Evolutionary conservation across 1,140 invertebrate genomes (phyloP).

Genomic region (Zaprionus vittiger): DNA sequence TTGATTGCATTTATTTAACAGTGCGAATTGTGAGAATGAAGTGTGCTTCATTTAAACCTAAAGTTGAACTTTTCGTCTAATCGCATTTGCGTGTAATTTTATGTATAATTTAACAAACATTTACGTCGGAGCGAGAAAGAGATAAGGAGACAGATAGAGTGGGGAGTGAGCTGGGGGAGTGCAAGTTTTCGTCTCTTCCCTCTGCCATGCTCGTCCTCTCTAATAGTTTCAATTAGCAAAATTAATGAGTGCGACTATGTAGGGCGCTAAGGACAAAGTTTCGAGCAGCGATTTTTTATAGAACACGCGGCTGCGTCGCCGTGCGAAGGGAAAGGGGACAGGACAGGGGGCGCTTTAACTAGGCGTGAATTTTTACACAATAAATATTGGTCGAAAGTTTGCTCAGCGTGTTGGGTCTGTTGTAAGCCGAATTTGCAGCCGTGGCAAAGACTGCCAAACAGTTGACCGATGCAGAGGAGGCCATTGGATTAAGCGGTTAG

Average conservation of each 20-base stretch:
- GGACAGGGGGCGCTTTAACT: neutral
- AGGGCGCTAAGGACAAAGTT: conserved; percentile 69
- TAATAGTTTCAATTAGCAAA: conserved; percentile 77
- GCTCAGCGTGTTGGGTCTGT: conserved; percentile 19
- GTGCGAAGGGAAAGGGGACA: no score
- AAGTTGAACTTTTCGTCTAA: conserved; percentile 48
- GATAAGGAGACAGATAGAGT: neutral
- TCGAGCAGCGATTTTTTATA: conserved; percentile 26
- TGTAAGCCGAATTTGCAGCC: conserved; percentile 16
- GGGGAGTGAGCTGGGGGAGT: neutral
- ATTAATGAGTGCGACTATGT: conserved; percentile 70
- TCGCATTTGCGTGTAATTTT: conserved; percentile 64
- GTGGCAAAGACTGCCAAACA: neutral
- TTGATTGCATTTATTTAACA: conserved; percentile 43
- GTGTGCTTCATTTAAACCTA: conserved; percentile 17
- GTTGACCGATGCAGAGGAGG: neutral
- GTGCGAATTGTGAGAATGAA: neutral
- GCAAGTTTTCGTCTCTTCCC: neutral
- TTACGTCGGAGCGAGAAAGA: neutral
- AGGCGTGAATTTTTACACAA: conserved; percentile 75
- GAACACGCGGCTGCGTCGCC: neutral
- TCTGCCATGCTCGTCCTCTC: conserved; percentile 13
- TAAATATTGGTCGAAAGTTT: conserved; percentile 57
- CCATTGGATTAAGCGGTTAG: conserved; percentile 11
- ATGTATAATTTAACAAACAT: conserved; percentile 60